Evolutionary conservation across 2,113 vertebrate genomes (phyloP).

Genomic region (Atlantisia rogersi): DNA sequence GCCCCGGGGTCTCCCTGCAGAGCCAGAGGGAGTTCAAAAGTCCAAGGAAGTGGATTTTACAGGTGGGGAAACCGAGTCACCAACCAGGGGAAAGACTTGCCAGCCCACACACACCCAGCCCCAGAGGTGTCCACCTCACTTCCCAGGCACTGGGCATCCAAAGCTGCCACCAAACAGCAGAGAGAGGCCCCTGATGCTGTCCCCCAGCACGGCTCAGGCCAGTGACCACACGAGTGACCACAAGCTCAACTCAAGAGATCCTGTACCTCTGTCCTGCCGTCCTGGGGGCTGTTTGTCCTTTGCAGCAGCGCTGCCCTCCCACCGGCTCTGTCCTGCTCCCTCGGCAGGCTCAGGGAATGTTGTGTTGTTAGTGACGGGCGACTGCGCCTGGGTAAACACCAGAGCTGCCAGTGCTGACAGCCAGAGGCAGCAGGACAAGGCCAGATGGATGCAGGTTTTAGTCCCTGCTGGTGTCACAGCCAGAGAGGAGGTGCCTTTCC

Average conservation of each 20-base stretch:
- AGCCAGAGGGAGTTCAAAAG: background rate
- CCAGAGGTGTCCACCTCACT: accelerated
- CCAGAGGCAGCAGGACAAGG: background rate
- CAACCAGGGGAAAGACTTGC: accelerated
- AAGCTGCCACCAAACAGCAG: background rate
- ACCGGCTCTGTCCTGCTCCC: background rate
- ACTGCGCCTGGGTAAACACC: constrained; percentile 28
- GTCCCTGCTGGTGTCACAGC: background rate
- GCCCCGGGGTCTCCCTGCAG: background rate
- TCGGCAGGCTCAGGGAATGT: accelerated
- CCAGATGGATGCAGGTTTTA: background rate
- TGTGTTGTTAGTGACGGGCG: constrained; percentile 57
- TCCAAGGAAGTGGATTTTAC: background rate
- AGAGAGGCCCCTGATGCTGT: background rate
- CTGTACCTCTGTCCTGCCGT: constrained; percentile 6
- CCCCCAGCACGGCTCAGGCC: background rate
- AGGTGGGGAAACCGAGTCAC: background rate
- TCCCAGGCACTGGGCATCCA: background rate
- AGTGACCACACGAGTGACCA: accelerated
- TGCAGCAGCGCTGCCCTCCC: background rate
- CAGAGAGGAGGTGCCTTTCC: constrained; percentile 21
- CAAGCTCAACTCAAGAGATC: background rate
- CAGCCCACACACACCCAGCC: background rate
- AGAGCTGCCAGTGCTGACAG: constrained; percentile 5
- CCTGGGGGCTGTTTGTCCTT: background rate